Evolutionary conservation across 2,113 vertebrate species (phyloP).

Genomic region (Notothenia coriiceps): DNA sequence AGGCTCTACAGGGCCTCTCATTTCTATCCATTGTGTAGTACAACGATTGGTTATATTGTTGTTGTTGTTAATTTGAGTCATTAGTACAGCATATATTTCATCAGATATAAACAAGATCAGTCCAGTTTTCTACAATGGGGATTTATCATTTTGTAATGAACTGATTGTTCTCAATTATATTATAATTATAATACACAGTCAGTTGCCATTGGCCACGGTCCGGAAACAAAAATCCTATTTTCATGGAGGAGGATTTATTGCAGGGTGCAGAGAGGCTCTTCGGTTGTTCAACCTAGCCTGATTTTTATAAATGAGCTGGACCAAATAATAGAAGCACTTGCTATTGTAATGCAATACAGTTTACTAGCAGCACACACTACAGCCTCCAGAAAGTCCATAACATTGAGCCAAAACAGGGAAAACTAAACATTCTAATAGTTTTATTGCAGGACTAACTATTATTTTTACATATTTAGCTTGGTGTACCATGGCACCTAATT

Average conservation of each 20-base stretch:
- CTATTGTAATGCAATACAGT: neutral
- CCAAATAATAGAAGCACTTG: slow-evolving; percentile 1
- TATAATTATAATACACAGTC: neutral
- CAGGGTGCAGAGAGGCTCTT: neutral
- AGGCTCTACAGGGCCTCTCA: slow-evolving; percentile 17
- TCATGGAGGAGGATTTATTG: neutral
- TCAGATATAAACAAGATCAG: neutral
- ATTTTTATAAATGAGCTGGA: neutral
- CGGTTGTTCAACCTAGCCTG: neutral
- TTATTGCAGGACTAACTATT: neutral
- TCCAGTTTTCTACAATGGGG: neutral
- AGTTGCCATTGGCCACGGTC: neutral
- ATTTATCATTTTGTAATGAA: neutral
- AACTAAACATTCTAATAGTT: neutral
- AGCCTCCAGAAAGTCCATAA: no score
- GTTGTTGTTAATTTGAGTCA: neutral
- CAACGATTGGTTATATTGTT: slow-evolving; percentile 16
- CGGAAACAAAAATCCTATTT: neutral
- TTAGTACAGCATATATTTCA: neutral
- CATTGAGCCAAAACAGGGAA: no score
- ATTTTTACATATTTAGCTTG: no score
- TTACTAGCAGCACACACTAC: no score
- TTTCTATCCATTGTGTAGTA: slow-evolving; percentile 30
- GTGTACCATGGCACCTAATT: neutral
- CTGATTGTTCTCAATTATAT: neutral